phyloP scores from a whole-genome alignment of 1,140 invertebrate genomes.

The Gryon sp. region DNA sequence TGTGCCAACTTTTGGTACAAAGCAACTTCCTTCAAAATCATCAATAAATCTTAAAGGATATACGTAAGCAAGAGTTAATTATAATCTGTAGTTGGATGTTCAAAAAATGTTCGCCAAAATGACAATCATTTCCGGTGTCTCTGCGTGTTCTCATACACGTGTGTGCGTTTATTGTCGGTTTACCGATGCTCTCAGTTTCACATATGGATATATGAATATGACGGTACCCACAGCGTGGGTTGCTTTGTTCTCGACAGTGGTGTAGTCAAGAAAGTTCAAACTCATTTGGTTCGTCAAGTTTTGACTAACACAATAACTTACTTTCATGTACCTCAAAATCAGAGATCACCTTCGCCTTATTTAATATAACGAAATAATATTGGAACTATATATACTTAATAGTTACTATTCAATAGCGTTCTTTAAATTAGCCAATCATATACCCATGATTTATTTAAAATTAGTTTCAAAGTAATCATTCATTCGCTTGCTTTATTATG shows the following conservation, averaged over 20 bases:
- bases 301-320: slow-evolving; percentile 25
- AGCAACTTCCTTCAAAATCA: slow-evolving; percentile 17
- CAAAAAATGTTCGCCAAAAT: slow-evolving; percentile 54
- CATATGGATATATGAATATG: slow-evolving; percentile 67
- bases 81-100: slow-evolving; percentile 21
- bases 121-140: slow-evolving; percentile 65
- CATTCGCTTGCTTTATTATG: too few species aligned
- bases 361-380: too few species aligned
- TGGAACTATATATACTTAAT: too few species aligned
- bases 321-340: too few species aligned
- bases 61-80: slow-evolving; percentile 36
- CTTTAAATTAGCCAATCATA: too few species aligned
- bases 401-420: too few species aligned
- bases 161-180: slow-evolving; percentile 51
- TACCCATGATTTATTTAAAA: too few species aligned
- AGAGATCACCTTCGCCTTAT: too few species aligned
- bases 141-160: slow-evolving; percentile 43
- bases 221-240: slow-evolving; percentile 67
- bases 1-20: slow-evolving; percentile 9
- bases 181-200: slow-evolving; percentile 50
- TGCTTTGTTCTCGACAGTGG: slow-evolving; percentile 66
- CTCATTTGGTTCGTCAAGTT: slow-evolving; percentile 49
- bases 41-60: slow-evolving; percentile 32
- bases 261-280: slow-evolving; percentile 53
- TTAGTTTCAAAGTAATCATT: too few species aligned